Evolutionary conservation across 2,113 vertebrate genomes (phyloP).

Genomic region (Trichomycterus rosablanca): DNA sequence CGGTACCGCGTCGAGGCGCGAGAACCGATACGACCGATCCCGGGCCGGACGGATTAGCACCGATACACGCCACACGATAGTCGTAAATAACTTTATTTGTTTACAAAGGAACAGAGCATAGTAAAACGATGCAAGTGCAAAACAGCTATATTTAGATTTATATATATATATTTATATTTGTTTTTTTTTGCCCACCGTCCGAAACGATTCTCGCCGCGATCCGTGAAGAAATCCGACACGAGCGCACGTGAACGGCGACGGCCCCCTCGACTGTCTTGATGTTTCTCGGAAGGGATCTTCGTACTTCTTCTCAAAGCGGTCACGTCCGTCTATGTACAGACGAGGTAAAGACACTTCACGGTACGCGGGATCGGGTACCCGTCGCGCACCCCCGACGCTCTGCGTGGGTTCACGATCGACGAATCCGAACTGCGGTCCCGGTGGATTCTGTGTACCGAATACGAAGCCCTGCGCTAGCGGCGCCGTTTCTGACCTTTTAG

Average conservation of each 20-base stretch:
- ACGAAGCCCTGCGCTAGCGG: slow-evolving; percentile 26
- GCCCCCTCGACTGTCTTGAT: slow-evolving; percentile 7
- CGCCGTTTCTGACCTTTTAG: slow-evolving; percentile 27
- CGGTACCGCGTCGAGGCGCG: too few relatives aligned
- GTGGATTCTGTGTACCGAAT: slow-evolving; percentile 36
- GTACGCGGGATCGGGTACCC: slow-evolving; percentile 58
- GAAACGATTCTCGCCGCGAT: too few relatives aligned
- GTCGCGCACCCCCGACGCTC: too few relatives aligned
- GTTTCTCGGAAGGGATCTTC: slow-evolving; percentile 36
- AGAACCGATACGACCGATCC: too few relatives aligned
- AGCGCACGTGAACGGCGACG: too few relatives aligned
- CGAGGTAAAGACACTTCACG: slow-evolving; percentile 69
- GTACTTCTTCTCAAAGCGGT: slow-evolving; percentile 53
- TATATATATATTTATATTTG: slow-evolving; percentile 43
- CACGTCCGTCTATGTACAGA: slow-evolving; percentile 66
- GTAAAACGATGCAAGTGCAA: slow-evolving; percentile 65
- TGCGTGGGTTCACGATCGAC: slow-evolving; percentile 35
- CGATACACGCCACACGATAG: too few relatives aligned
- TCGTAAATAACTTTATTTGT: slow-evolving; percentile 69
- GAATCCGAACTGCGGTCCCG: slow-evolving; percentile 28
- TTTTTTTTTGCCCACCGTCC: too few relatives aligned
- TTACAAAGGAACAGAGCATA: slow-evolving; percentile 52
- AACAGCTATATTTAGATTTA: slow-evolving; percentile 52
- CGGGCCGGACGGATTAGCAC: too few relatives aligned
- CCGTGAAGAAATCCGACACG: slow-evolving; percentile 60